Conservation (phyloP, 1,140 invertebrate species). For the Cotesia typhae region DNA sequence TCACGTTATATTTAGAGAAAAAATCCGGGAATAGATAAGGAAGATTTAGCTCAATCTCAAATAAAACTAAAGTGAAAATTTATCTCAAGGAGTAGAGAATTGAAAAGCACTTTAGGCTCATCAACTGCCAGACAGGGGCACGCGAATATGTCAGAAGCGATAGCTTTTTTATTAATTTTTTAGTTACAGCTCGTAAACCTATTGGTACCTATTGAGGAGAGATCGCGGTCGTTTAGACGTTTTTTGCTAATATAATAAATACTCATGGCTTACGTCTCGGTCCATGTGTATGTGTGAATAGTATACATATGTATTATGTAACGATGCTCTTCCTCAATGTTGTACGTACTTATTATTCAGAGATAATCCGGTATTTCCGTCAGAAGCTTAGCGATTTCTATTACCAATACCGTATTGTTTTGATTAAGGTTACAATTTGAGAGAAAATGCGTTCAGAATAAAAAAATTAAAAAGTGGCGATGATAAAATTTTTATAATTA, state of each 20-base stretch:
- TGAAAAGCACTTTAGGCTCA: constrained; percentile 29
- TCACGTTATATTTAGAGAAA: constrained; percentile 29
- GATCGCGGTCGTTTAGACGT: constrained; percentile 29
- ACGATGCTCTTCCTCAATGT: constrained; percentile 13
- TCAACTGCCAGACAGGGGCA: neutral
- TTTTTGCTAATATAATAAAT: neutral
- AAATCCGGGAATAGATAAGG: neutral
- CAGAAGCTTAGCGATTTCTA: constrained; percentile 28
- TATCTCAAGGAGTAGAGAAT: constrained; percentile 26
- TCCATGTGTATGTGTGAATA: neutral
- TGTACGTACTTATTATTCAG: neutral
- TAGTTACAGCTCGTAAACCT: constrained; percentile 30
- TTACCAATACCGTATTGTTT: constrained; percentile 28
- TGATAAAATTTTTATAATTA: too few species aligned
- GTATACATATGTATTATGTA: constrained; percentile 1
- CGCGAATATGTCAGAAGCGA: neutral
- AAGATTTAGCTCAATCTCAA: constrained; percentile 10
- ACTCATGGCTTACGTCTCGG: neutral
- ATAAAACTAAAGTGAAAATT: constrained; percentile 20
- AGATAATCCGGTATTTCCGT: constrained; percentile 30
- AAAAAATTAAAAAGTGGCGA: too few species aligned
- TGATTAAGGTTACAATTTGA: constrained; percentile 16
- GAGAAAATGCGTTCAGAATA: neutral
- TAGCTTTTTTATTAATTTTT: constrained; percentile 13
- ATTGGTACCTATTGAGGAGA: constrained; percentile 39